These are phyloP conservation scores for Balaeniceps rex DNA, from an alignment of 2,113 vertebrate species.

Conservation along the genomic window DNA sequence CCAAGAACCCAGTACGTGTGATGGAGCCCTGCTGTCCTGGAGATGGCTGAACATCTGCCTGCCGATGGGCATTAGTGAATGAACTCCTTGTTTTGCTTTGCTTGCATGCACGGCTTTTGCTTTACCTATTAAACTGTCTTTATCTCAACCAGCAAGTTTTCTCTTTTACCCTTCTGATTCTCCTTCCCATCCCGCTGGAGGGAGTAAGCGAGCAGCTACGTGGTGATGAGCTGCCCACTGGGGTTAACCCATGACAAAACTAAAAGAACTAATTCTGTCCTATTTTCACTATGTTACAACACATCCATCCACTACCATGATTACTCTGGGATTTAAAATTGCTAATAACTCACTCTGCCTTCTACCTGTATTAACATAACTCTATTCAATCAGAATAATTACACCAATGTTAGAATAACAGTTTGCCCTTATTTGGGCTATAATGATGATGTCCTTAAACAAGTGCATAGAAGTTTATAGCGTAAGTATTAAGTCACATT, in stretches of 20 bases:
- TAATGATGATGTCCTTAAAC: background rate
- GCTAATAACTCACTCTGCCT: background rate
- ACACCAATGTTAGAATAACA: background rate
- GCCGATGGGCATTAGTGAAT: accelerated
- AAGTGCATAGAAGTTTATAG: background rate
- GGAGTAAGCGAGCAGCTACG: accelerated
- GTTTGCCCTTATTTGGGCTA: background rate
- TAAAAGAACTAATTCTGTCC: background rate
- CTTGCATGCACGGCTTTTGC: background rate
- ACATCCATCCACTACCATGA: background rate
- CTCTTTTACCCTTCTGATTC: background rate
- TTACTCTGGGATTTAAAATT: background rate
- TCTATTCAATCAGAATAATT: background rate
- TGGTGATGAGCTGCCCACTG: background rate
- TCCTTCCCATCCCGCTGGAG: background rate
- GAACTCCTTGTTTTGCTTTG: background rate
- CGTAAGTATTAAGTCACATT: background rate
- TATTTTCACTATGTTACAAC: background rate
- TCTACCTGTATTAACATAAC: background rate
- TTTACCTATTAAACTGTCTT: background rate
- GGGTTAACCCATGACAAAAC: background rate
- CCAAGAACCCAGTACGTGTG: accelerated
- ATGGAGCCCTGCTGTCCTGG: background rate
- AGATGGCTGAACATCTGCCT: background rate
- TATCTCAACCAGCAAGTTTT: background rate